Evolutionary conservation across 2,797 vertebrate species (phyloP).

Genomic region (Xiphorhynchus erythropygius): DNA sequence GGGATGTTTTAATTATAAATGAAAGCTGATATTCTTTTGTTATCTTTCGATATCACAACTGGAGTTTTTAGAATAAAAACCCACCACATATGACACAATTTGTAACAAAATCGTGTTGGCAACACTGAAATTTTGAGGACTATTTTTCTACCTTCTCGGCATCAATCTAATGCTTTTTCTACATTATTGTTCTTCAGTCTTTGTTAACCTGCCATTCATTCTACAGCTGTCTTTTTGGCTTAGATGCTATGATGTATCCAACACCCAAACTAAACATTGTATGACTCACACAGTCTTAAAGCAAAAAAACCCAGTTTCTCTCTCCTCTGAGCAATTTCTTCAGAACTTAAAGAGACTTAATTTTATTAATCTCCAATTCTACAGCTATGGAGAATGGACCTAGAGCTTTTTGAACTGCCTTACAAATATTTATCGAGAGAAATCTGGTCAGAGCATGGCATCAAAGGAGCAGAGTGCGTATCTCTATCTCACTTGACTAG

Average conservation of each 20-base stretch:
- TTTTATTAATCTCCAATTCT: slow-evolving; percentile 29
- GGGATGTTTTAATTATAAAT: slow-evolving; percentile 23
- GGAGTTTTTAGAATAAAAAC: neutral
- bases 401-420: slow-evolving; percentile 11
- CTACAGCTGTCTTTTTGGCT: slow-evolving; percentile 25
- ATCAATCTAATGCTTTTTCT: neutral
- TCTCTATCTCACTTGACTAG: neutral
- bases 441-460: neutral
- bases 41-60: neutral
- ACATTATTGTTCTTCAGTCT: neutral
- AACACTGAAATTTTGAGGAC: neutral
- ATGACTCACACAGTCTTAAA: neutral
- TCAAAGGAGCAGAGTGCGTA: neutral
- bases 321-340: neutral
- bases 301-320: neutral
- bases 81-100: neutral
- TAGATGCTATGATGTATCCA: slow-evolving; percentile 13
- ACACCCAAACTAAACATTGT: slow-evolving; percentile 26
- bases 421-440: slow-evolving; percentile 18
- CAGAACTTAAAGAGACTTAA: neutral
- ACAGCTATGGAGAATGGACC: neutral
- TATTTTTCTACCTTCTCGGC: neutral
- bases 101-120: neutral
- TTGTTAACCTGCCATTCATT: slow-evolving; percentile 30
- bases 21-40: neutral